phyloP scores from a whole-genome alignment of 2,888 invertebrate genomes.

The Danaus chrysippus region DNA sequence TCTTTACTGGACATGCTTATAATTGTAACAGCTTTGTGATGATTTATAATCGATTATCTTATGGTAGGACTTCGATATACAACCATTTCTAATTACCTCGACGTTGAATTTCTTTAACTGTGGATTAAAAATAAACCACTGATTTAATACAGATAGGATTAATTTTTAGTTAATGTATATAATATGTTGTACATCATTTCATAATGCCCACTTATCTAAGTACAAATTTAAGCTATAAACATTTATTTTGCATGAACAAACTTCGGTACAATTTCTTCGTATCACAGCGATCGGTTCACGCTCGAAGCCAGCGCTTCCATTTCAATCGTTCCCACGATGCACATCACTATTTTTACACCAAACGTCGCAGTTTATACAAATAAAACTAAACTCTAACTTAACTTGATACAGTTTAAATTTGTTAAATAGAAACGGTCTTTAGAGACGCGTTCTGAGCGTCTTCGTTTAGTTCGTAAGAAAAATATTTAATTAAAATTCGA shows the following conservation, averaged over 20 bases:
- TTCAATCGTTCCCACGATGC: constrained; percentile 67
- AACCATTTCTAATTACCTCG: not conserved
- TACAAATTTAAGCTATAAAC: constrained; percentile 29
- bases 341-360: constrained; percentile 53
- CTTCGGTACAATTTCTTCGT: constrained; percentile 38
- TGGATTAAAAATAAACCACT: no score
- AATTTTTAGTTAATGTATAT: no score
- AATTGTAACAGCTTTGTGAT: not conserved
- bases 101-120: not conserved
- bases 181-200: constrained; percentile 14
- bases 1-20: not conserved
- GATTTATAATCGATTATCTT: not conserved
- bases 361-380: constrained; percentile 43
- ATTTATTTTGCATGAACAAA: constrained; percentile 36
- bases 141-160: no score
- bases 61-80: not conserved
- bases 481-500: constrained; percentile 31
- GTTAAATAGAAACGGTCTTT: constrained; percentile 28
- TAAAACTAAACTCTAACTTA: constrained; percentile 38
- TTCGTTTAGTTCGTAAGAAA: constrained; percentile 47
- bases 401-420: constrained; percentile 25
- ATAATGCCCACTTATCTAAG: constrained; percentile 24
- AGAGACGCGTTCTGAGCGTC: constrained; percentile 49
- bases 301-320: constrained; percentile 57
- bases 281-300: constrained; percentile 62